Base-by-base conservation (phyloP, 64 coral and sea anemone genomes). In the Acropora yongei region DNA sequence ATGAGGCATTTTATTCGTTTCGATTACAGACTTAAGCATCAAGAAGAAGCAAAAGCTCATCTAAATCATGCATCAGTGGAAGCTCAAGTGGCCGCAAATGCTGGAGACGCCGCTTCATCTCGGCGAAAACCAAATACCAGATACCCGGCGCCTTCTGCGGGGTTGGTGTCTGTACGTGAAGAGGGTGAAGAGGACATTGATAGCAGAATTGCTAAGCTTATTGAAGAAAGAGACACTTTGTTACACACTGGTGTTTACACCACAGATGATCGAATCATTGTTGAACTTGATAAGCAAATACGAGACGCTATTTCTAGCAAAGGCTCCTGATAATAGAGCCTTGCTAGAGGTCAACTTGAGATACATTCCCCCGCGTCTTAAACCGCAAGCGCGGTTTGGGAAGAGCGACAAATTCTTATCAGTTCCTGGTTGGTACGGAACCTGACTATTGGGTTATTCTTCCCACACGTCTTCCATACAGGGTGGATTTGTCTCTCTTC, bases 221-320 rank as follows among this genome's bases (percentile, higher is more conserved):
- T 99, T 20, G 97, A 99, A 68, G 97, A 99, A 92, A 78, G 97
- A 78, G 97, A 99, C 79, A 99, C 97, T 6, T 88, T 99, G 16
- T 57, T 96, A 71, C 97, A 99, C 57, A 99, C 94, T 12, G 94
- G 97, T 44, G 97, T 95, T n/a, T 99, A 96, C 53, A 96, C 92
- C 14, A 99, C 94, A 17, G 94, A 99, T 6, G 97, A 99, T 88
- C 84, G 97, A 10, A 99, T 99, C 41, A 99, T 99, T 49, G 91
- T 91, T 68, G 97, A 99, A 89, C 97, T 99, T 20, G 97, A 99
- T 51, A 93, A 65, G 81, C 97, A 99, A 71, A 99, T 99, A 71
- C 69, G 97, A 80, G 97, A 99, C 42, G 91, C 94, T 8, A 99
- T 99, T 67, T 94, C 97, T 1, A 96, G 97, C 82, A 99, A 93